Percentiles rank a stretch among this genome's conserved stretches.
Conservation (phyloP, 2,888 invertebrate genomes). For the Congeria kusceri region DNA sequence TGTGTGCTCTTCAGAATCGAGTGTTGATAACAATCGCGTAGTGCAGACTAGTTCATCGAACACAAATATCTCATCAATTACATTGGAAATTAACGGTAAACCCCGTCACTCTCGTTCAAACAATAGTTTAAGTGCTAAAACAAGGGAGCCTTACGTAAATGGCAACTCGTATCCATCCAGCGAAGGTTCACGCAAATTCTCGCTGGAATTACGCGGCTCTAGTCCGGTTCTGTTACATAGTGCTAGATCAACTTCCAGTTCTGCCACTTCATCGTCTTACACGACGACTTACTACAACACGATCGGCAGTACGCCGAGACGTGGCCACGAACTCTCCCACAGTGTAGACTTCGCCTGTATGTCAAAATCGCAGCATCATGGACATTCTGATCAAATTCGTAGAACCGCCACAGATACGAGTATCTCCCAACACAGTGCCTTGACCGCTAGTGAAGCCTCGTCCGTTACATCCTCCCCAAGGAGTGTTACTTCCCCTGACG, state of each 20-base stretch:
- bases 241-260: slow-evolving; percentile 30
- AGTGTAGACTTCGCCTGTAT: slow-evolving; percentile 77
- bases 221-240: slow-evolving; percentile 61
- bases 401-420: slow-evolving; percentile 77
- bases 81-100: slow-evolving; percentile 35
- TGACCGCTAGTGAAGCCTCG: slow-evolving; percentile 53
- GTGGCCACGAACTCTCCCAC: slow-evolving; percentile 73
- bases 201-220: slow-evolving; percentile 54
- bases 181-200: slow-evolving; percentile 39
- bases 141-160: slow-evolving; percentile 23
- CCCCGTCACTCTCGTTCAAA: slow-evolving; percentile 48
- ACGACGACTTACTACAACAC: slow-evolving; percentile 60
- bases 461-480: slow-evolving; percentile 47
- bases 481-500: slow-evolving; percentile 60
- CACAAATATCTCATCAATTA: slow-evolving; percentile 54
- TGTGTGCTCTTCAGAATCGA: slow-evolving; percentile 28
- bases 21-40: slow-evolving; percentile 18
- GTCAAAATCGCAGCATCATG: slow-evolving; percentile 50
- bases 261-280: slow-evolving; percentile 30
- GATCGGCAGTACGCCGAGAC: slow-evolving; percentile 64
- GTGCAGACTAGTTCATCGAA: slow-evolving; percentile 54
- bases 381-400: slow-evolving; percentile 63
- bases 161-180: slow-evolving; percentile 13
- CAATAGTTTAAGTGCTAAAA: slow-evolving; percentile 55
- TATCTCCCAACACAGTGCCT: slow-evolving; percentile 68